Base-by-base conservation (phyloP, 2,888 invertebrate species). In the Cataglyphis altisquamis region DNA sequence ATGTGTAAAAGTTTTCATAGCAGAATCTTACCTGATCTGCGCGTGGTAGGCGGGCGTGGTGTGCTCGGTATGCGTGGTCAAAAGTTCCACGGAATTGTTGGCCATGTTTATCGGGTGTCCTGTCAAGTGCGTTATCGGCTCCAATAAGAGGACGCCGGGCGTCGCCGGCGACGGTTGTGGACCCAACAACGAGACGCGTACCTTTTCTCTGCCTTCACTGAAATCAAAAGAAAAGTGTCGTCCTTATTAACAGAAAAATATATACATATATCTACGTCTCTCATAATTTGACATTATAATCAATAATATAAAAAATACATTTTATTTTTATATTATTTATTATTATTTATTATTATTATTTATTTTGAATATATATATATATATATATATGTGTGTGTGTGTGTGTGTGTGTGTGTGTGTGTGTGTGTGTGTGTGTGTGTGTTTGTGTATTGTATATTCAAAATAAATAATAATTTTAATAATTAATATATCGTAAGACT, bases 151-250 rank as follows among this genome's bases (percentile, higher is more conserved):
- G 89, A 94, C 94, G 83, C 94, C 94, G 78, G 94, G 94, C 81
- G 94, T 94, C 78, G 94, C 92, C 82, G 94, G 94, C 85, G 94
- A 94, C 41, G 94, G 94, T 80, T 92, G 94, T 77, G 94, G 91
- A 85, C 94, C 94, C 86, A 94, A 85, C 88, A 94, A 92, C 86
- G 94, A 94, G 36, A 94, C 94, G 73, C 94, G 94, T 86, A 94
- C 94, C 91, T 93, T 94, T 90, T 94, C 94, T 91, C 94, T 92
- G 85, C 94, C 94, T 90, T 94, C 94, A 86, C 94, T 94, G 92
- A 73, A 94, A 93, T 80, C 41, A 78, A 84, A 86, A 84, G 70
- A 87, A 83, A 68, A 87, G 81, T 60, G 18, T 21, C 0, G 2
- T 9, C 21, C 9, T 18, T 12, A 8, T 70, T 45, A 15, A 18